These are phyloP conservation scores for Merops nubicus DNA, from an alignment of 2,113 vertebrate species.

Conservation along the genomic window DNA sequence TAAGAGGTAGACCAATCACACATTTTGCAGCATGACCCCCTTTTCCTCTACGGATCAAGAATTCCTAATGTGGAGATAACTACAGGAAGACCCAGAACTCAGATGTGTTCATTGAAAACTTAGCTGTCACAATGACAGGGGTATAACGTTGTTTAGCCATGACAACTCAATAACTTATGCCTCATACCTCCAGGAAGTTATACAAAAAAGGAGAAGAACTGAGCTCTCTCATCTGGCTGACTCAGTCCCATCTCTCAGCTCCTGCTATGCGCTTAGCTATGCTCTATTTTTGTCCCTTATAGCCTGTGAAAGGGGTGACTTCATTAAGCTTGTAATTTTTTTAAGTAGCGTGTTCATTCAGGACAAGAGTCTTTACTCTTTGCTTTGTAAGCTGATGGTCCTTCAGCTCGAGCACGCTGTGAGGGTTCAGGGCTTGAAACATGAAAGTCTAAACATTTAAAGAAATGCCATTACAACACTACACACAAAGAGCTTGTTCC, in stretches of 20 bases:
- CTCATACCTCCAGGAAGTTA: background rate
- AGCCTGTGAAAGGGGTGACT: constrained; percentile 35
- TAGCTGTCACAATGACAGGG: background rate
- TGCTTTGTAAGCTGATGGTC: background rate
- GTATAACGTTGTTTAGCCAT: background rate
- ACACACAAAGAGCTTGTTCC: background rate
- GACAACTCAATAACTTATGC: background rate
- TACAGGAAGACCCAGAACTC: background rate
- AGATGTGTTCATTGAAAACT: background rate
- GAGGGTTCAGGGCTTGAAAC: background rate
- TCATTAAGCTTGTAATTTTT: constrained; percentile 15
- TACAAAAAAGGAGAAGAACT: constrained; percentile 46
- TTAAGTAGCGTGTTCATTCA: background rate
- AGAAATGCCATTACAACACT: background rate
- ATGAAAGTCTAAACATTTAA: background rate
- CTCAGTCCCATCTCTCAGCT: constrained; percentile 29
- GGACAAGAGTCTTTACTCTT: background rate
- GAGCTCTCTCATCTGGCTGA: background rate
- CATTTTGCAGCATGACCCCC: background rate
- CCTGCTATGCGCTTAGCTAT: background rate
- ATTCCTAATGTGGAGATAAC: background rate
- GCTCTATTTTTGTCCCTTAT: constrained; percentile 30
- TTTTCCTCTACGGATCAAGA: background rate
- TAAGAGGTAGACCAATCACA: background rate
- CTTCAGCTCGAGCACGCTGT: background rate